Percentiles rank a stretch among this genome's conserved stretches.
phyloP scores from a whole-genome alignment of 2,797 vertebrate species.

The Liparis tanakae region DNA sequence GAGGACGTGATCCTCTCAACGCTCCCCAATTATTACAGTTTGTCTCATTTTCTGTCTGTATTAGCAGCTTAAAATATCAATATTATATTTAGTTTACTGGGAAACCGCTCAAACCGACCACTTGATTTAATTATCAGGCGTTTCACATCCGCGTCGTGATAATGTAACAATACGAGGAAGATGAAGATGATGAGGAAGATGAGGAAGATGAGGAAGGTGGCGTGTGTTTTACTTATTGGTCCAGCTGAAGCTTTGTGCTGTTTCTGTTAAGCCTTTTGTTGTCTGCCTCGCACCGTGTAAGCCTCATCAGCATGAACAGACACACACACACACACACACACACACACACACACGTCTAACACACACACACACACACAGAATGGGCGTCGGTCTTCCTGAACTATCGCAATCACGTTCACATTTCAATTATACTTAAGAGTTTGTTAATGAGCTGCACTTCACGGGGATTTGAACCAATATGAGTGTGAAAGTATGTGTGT shows the following conservation, averaged over 20 bases:
- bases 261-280: constrained; percentile 63
- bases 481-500: constrained; percentile 19
- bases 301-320: constrained; percentile 47
- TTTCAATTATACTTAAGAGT: constrained; percentile 66
- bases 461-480: constrained; percentile 25
- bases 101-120: not conserved
- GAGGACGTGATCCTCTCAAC: constrained; percentile 28
- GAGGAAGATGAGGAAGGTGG: not conserved
- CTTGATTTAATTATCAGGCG: constrained; percentile 10
- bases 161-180: not conserved
- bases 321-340: constrained; percentile 1
- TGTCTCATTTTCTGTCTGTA: not conserved
- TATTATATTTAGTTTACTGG: not conserved
- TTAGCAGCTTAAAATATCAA: not conserved
- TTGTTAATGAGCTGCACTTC: constrained; percentile 58
- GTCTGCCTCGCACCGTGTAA: constrained; percentile 28
- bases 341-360: constrained; percentile 15
- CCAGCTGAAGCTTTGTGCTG: constrained; percentile 55
- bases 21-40: no score
- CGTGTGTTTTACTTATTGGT: constrained; percentile 13
- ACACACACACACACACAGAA: constrained; percentile 20
- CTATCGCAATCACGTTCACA: constrained; percentile 56
- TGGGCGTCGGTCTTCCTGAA: constrained; percentile 39
- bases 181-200: no score
- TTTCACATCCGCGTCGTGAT: not conserved